Conservation (phyloP, 1,140 invertebrate genomes). For the Kradibia gibbosae region DNA sequence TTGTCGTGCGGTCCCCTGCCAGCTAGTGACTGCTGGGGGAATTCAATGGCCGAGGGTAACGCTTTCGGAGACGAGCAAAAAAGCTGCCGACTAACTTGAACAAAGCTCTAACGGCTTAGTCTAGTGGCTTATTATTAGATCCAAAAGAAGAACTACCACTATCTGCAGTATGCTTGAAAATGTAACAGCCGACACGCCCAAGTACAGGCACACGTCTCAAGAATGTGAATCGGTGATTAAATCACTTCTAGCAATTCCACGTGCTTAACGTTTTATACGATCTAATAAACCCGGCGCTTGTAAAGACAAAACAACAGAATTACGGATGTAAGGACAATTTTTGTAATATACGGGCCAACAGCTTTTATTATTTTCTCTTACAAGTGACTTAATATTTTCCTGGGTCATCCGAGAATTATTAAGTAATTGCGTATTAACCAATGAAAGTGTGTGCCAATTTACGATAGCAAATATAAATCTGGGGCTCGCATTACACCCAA, state of each 20-base stretch:
- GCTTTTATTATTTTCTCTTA: not conserved
- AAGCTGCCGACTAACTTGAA: not conserved
- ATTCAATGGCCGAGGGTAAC: not conserved
- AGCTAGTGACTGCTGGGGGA: not conserved
- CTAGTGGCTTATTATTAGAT: slow-evolving; percentile 10
- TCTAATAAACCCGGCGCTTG: not conserved
- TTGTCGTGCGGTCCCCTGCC: slow-evolving; percentile 46
- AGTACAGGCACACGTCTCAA: not conserved
- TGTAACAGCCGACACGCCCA: not conserved
- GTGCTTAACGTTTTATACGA: slow-evolving; percentile 14
- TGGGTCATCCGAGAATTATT: too few species aligned
- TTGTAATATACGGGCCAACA: not conserved
- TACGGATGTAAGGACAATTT: not conserved
- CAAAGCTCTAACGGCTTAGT: not conserved
- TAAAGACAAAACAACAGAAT: not conserved
- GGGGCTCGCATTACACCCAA: too few species aligned
- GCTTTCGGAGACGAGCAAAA: not conserved
- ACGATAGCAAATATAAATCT: too few species aligned
- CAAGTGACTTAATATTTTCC: too few species aligned
- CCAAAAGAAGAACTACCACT: not conserved
- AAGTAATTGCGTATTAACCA: too few species aligned
- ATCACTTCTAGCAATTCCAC: not conserved
- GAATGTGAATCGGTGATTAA: not conserved
- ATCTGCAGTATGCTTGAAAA: not conserved
- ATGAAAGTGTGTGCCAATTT: too few species aligned